A percentile compares a stretch with the other conserved stretches of the same genome.
Conservation (phyloP, 2,888 invertebrate genomes). For the Tinea trinotella region DNA sequence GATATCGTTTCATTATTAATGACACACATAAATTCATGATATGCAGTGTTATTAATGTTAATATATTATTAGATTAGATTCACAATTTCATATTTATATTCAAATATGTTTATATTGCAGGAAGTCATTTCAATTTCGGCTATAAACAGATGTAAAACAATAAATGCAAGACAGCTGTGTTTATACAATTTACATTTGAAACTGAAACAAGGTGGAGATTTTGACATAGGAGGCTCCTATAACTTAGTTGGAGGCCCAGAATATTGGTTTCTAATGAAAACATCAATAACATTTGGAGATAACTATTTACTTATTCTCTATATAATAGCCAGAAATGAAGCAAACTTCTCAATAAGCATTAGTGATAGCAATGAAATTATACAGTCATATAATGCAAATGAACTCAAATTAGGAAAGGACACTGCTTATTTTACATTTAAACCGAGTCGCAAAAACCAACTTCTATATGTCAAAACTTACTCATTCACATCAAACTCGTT, state of each 20-base stretch:
- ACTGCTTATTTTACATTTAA: constrained; percentile 33
- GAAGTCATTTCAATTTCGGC: constrained; percentile 29
- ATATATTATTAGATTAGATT: too few species aligned
- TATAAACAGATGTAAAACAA: constrained; percentile 36
- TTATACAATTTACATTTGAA: constrained; percentile 37
- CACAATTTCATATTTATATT: too few species aligned
- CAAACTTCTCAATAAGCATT: constrained; percentile 37
- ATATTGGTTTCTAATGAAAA: constrained; percentile 50
- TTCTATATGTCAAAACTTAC: constrained; percentile 42
- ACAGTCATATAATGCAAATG: too few species aligned
- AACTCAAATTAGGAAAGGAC: constrained; percentile 25
- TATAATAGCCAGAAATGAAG: constrained; percentile 40
- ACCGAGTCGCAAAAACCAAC: constrained; percentile 34
- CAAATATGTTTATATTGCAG: constrained; percentile 21
- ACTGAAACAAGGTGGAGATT: constrained; percentile 32
- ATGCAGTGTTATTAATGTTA: too few species aligned
- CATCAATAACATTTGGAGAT: constrained; percentile 36
- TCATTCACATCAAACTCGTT: constrained; percentile 33
- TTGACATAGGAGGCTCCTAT: constrained; percentile 54
- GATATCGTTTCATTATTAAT: too few species aligned
- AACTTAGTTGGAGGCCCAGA: constrained; percentile 33
- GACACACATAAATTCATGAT: too few species aligned
- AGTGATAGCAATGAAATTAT: constrained; percentile 32
- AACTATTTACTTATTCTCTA: constrained; percentile 47
- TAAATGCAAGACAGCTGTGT: constrained; percentile 36